Evolutionary conservation across 2,797 vertebrate genomes (phyloP).

Genomic region (Hypotaenidia philippensis): DNA sequence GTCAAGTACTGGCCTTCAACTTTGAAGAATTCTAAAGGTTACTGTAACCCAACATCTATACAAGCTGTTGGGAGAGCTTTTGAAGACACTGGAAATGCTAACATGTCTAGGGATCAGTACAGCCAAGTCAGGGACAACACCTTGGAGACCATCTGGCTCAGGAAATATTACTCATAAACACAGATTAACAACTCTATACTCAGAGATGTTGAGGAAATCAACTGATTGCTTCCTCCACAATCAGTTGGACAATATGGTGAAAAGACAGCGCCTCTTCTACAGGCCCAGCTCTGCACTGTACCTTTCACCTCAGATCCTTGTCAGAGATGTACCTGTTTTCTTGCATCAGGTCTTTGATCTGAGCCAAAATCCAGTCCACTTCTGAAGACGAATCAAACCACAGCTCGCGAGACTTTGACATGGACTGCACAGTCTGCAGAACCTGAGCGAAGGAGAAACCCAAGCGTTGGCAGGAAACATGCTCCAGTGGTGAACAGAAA

Average conservation of each 20-base stretch:
- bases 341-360: constrained; percentile 88
- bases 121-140: neutral
- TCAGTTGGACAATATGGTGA: neutral
- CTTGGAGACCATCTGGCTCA: neutral
- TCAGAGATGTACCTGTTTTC: constrained; percentile 82
- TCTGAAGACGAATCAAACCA: constrained; percentile 86
- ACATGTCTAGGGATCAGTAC: neutral
- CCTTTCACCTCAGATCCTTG: neutral
- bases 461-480: neutral
- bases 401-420: constrained; percentile 65
- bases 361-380: constrained; percentile 90
- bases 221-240: neutral
- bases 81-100: neutral
- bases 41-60: neutral
- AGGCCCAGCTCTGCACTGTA: neutral
- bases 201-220: neutral
- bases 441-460: constrained; percentile 67
- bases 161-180: neutral
- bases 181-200: neutral
- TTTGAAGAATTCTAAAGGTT: neutral
- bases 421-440: constrained; percentile 73
- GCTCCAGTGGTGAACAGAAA: neutral
- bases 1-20: neutral
- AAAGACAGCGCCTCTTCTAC: neutral
- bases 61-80: neutral